Evolutionary conservation across 2,113 vertebrate species (phyloP).

Genomic region (Aleadryas rufinucha): DNA sequence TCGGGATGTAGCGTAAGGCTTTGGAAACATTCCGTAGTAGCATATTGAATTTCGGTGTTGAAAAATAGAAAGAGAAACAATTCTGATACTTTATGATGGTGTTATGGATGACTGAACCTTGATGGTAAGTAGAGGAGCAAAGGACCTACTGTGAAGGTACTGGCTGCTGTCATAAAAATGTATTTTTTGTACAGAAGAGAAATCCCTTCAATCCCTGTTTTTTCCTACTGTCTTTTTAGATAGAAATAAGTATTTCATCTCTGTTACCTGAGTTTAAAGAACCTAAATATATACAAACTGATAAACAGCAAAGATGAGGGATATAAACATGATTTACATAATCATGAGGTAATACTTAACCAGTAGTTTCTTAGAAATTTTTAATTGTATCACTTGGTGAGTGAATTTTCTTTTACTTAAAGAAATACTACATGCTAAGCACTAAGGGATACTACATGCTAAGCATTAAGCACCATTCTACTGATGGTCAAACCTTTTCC

Average conservation of each 20-base stretch:
- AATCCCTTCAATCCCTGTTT: slow-evolving; percentile 23
- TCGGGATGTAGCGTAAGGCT: neutral
- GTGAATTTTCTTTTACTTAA: slow-evolving; percentile 54
- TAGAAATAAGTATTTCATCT: slow-evolving; percentile 33
- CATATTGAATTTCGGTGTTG: neutral
- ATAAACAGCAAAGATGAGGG: slow-evolving; percentile 16
- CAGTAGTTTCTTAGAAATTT: slow-evolving; percentile 63
- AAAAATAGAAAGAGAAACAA: neutral
- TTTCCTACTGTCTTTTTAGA: slow-evolving; percentile 56
- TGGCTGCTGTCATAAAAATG: slow-evolving; percentile 36
- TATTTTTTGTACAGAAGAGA: slow-evolving; percentile 59
- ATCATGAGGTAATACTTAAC: slow-evolving; percentile 63
- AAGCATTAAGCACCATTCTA: neutral
- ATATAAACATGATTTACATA: slow-evolving; percentile 51
- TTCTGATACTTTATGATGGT: neutral
- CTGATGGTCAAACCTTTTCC: slow-evolving; percentile 6
- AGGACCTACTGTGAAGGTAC: slow-evolving; percentile 22
- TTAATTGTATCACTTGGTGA: slow-evolving; percentile 60
- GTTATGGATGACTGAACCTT: slow-evolving; percentile 32
- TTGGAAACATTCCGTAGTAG: slow-evolving; percentile 33
- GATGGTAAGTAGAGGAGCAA: slow-evolving; percentile 23
- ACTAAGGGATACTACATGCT: neutral
- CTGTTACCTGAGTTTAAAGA: slow-evolving; percentile 28
- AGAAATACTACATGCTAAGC: slow-evolving; percentile 7
- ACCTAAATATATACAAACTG: slow-evolving; percentile 3